phyloP scores from a whole-genome alignment of 2,113 vertebrate species.

The Noctilio leporinus region DNA sequence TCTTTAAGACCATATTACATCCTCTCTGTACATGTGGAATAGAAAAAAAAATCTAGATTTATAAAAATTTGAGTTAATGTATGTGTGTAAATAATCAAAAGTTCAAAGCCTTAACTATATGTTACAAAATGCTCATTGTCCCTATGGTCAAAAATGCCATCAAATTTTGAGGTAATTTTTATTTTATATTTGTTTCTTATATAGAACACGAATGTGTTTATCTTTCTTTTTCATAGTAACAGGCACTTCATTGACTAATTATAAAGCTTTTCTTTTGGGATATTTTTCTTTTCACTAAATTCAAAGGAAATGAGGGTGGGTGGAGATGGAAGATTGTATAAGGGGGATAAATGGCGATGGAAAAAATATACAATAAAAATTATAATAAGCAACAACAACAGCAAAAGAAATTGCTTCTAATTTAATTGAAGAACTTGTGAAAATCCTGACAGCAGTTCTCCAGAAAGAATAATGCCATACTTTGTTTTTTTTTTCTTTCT shows the following conservation, averaged over 20 bases:
- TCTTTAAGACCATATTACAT: background rate
- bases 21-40: background rate
- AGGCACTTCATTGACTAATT: background rate
- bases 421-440: slow-evolving; percentile 11
- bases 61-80: background rate
- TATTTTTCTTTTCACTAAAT: slow-evolving; percentile 21
- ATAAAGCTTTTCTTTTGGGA: background rate
- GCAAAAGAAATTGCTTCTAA: slow-evolving; percentile 19
- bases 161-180: background rate
- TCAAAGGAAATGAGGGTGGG: background rate
- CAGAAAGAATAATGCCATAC: background rate
- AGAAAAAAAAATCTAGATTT: background rate
- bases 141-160: background rate
- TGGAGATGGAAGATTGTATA: too few species aligned
- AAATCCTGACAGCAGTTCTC: background rate
- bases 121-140: background rate
- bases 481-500: background rate
- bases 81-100: background rate
- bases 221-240: background rate
- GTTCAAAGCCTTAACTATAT: background rate
- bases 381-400: too few species aligned
- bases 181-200: background rate
- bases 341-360: too few species aligned
- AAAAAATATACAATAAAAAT: too few species aligned
- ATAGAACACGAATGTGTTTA: background rate